phyloP scores from a whole-genome alignment of 30 jellyfish, hydroid and myxozoan species.

The Chironex yamaguchii region DNA sequence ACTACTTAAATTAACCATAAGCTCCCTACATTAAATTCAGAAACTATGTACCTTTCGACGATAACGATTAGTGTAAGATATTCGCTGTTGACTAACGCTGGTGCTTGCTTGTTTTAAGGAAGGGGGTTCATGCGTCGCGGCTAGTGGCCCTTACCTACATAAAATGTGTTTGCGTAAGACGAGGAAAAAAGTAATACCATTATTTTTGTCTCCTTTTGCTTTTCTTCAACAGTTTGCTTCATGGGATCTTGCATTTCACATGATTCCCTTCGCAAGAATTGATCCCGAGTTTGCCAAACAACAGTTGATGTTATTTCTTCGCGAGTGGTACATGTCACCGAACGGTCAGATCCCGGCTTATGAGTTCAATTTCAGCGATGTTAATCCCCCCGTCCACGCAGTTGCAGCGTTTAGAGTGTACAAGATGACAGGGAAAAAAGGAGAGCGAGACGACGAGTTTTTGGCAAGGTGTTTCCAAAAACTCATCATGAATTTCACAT shows the following conservation, averaged over 20 bases:
- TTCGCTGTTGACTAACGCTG: too few species aligned
- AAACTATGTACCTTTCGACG: too few species aligned
- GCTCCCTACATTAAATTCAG: too few species aligned
- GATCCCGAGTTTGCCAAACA: constrained; percentile 84
- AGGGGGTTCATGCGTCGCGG: too few species aligned
- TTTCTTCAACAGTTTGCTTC: constrained; percentile 77
- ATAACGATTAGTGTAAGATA: too few species aligned
- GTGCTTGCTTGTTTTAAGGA: too few species aligned
- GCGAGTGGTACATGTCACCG: constrained; percentile 98
- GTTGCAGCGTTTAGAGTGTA: constrained; percentile 76
- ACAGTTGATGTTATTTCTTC: constrained; percentile 73
- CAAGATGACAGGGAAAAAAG: constrained; percentile 88
- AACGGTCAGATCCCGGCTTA: constrained; percentile 95
- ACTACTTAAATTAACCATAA: too few species aligned
- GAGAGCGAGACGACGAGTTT: constrained; percentile 77
- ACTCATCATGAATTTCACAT: constrained; percentile 89
- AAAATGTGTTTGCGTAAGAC: too few species aligned
- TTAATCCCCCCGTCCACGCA: constrained; percentile 95
- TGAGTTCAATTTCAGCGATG: constrained; percentile 91
- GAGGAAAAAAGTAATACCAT: too few species aligned
- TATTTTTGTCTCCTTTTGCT: not conserved
- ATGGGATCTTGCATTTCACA: constrained; percentile 96
- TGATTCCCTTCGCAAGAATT: constrained; percentile 83
- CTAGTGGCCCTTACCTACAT: too few species aligned
- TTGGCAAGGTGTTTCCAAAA: constrained; percentile 89